Conservation (phyloP, 2,113 vertebrate genomes). For the Crotalus viridis region DNA sequence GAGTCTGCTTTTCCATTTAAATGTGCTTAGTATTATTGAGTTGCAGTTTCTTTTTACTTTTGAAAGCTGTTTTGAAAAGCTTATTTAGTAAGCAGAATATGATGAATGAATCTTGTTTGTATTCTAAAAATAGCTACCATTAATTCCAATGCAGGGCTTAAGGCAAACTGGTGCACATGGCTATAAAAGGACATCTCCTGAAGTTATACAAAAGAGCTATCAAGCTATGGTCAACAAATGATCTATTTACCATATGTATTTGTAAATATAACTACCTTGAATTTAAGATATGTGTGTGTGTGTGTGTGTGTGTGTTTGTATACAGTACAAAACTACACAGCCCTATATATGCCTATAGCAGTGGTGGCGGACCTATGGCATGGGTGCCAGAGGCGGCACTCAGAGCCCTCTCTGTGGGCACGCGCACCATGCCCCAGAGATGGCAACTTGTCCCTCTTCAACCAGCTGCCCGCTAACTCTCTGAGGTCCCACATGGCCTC, state of each 20-base stretch:
- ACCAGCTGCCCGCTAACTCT: no score
- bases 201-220: not conserved
- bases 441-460: no score
- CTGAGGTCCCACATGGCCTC: no score
- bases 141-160: not conserved
- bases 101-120: not conserved
- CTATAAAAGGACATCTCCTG: not conserved
- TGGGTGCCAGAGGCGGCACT: no score
- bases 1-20: slow-evolving; percentile 23
- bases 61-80: not conserved
- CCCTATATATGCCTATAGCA: not conserved
- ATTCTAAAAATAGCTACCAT: not conserved
- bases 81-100: not conserved
- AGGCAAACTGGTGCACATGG: not conserved
- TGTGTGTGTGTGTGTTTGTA: not conserved
- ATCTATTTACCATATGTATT: not conserved
- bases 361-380: no score
- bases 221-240: not conserved
- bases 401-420: no score
- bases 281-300: not conserved
- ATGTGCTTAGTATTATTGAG: not conserved
- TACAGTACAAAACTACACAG: not conserved
- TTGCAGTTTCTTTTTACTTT: not conserved
- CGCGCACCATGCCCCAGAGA: no score
- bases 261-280: not conserved